Percentiles rank a stretch among this genome's conserved stretches.
Evolutionary conservation across 2,888 invertebrate species (phyloP).

Genomic region (Leptinotarsa haldemani): DNA sequence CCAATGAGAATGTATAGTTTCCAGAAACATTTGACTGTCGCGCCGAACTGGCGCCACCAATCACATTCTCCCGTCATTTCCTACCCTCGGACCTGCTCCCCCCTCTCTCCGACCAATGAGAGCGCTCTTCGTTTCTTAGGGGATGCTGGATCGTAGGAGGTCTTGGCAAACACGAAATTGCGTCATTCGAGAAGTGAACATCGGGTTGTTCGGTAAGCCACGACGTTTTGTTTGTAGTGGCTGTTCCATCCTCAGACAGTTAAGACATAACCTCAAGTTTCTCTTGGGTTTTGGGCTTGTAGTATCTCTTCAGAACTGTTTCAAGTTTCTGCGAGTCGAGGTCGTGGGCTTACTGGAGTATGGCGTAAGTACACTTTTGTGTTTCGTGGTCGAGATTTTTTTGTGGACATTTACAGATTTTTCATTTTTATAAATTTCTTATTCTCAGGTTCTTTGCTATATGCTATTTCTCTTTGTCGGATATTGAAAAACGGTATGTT

Average conservation of each 20-base stretch:
- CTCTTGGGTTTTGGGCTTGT: slow-evolving; percentile 9
- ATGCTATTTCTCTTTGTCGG: too few species aligned
- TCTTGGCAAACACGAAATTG: slow-evolving; percentile 50
- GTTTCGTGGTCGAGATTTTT: not conserved
- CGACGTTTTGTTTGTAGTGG: slow-evolving; percentile 35
- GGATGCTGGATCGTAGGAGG: slow-evolving; percentile 48
- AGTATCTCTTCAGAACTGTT: slow-evolving; percentile 16
- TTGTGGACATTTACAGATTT: not conserved
- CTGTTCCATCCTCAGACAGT: slow-evolving; percentile 28
- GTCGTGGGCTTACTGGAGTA: not conserved
- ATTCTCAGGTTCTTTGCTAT: too few species aligned
- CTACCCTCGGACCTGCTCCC: slow-evolving; percentile 29
- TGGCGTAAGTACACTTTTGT: slow-evolving; percentile 31
- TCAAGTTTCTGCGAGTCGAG: slow-evolving; percentile 21
- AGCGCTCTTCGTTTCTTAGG: slow-evolving; percentile 30
- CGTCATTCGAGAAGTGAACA: slow-evolving; percentile 55
- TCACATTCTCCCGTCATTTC: slow-evolving; percentile 26
- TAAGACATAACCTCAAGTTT: slow-evolving; percentile 11
- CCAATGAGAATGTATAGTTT: slow-evolving; percentile 37
- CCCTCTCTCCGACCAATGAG: slow-evolving; percentile 40
- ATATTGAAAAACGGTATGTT: too few species aligned
- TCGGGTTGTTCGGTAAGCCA: slow-evolving; percentile 50
- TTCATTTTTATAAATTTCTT: not conserved
- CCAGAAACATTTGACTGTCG: slow-evolving; percentile 61
- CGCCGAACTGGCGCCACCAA: slow-evolving; percentile 64